phyloP scores from a whole-genome alignment of 1,140 invertebrate genomes.

The Pararge aegeria region DNA sequence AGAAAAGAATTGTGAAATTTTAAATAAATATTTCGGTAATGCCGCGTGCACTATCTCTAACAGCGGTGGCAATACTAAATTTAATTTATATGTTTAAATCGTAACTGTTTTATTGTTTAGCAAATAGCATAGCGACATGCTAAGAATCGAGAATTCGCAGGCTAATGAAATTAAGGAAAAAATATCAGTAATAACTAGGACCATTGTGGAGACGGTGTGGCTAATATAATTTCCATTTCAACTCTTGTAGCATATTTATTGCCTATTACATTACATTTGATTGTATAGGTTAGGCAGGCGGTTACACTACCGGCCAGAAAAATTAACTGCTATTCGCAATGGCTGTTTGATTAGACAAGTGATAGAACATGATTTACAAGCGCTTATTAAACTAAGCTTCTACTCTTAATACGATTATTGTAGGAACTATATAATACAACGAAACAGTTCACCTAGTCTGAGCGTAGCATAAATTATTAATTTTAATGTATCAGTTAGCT shows the following conservation, averaged over 20 bases:
- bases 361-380: not conserved
- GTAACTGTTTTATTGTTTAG: too few relatives aligned
- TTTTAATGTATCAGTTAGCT: too few relatives aligned
- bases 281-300: constrained; percentile 27
- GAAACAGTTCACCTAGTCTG: not conserved
- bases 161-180: too few relatives aligned
- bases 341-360: too few relatives aligned
- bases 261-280: constrained; percentile 36
- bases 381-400: not conserved
- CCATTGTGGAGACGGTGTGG: constrained; percentile 27
- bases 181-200: too few relatives aligned
- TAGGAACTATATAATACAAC: not conserved
- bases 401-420: not conserved
- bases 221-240: constrained; percentile 21
- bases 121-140: too few relatives aligned
- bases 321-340: not conserved
- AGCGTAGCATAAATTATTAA: not conserved
- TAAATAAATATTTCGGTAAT: too few relatives aligned
- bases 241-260: constrained; percentile 36
- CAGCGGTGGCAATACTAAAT: too few relatives aligned
- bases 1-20: too few relatives aligned
- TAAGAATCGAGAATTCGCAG: too few relatives aligned
- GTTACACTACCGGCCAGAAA: constrained; percentile 4
- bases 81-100: too few relatives aligned
- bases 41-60: too few relatives aligned